Percentiles rank a stretch among this genome's conserved stretches.
Evolutionary conservation across 2,113 vertebrate species (phyloP).

Genomic region (Sphaerodactylus townsendi): DNA sequence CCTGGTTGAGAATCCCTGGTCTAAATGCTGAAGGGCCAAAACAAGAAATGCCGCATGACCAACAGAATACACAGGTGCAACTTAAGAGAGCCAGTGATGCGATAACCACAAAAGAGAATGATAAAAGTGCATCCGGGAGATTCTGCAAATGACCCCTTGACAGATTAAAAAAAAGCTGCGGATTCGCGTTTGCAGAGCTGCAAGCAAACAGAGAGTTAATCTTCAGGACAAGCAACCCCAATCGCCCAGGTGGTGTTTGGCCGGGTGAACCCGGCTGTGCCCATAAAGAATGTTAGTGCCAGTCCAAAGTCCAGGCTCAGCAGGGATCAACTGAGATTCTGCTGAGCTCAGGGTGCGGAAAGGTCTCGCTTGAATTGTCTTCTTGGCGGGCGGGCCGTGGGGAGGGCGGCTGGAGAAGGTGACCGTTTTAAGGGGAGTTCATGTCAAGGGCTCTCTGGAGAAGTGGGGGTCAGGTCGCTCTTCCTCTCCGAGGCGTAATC

Average conservation of each 20-base stretch:
- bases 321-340: constrained; percentile 56
- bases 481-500: neutral
- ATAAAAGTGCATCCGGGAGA: constrained; percentile 55
- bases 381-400: neutral
- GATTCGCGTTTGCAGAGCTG: constrained; percentile 51
- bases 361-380: constrained; percentile 34
- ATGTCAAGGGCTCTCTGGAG: neutral
- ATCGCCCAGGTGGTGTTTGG: constrained; percentile 81
- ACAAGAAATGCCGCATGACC: too few species aligned
- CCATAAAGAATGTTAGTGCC: constrained; percentile 71
- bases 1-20: too few species aligned
- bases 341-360: constrained; percentile 64
- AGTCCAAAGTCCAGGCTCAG: constrained; percentile 64
- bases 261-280: constrained; percentile 79
- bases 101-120: constrained; percentile 6
- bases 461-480: neutral
- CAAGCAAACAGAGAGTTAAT: constrained; percentile 69
- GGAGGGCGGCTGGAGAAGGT: too few species aligned
- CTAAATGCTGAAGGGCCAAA: too few species aligned
- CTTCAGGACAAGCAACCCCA: constrained; percentile 57
- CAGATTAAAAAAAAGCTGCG: constrained; percentile 56
- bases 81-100: too few species aligned
- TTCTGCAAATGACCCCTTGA: constrained; percentile 46
- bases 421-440: neutral
- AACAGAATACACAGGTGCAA: too few species aligned